Percentiles rank a stretch among this genome's conserved stretches.
phyloP scores from a whole-genome alignment of 1,140 invertebrate genomes.

The Micrasema longulum region DNA sequence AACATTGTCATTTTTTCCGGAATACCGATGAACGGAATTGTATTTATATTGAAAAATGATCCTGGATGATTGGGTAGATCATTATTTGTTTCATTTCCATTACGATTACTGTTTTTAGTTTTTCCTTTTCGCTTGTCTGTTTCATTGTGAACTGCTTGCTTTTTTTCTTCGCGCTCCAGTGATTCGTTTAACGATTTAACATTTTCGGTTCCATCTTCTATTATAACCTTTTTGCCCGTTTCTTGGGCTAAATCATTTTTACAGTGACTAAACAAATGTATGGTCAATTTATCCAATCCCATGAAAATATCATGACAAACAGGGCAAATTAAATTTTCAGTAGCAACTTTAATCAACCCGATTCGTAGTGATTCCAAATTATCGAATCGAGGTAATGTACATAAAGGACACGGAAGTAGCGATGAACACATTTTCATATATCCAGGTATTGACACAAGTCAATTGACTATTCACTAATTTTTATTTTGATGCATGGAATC shows the following conservation, averaged over 20 bases:
- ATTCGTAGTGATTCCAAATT: constrained; percentile 77
- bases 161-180: constrained; percentile 42
- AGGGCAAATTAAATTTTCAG: constrained; percentile 79
- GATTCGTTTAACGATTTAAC: too few relatives aligned
- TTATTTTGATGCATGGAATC: too few relatives aligned
- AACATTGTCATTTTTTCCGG: constrained; percentile 49
- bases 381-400: constrained; percentile 77
- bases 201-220: too few relatives aligned
- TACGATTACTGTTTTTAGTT: constrained; percentile 57
- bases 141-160: constrained; percentile 52
- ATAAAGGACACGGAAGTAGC: constrained; percentile 79
- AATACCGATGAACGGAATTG: constrained; percentile 62
- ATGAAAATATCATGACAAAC: constrained; percentile 79
- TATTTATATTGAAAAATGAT: constrained; percentile 58
- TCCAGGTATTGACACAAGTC: too few relatives aligned
- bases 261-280: constrained; percentile 82
- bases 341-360: constrained; percentile 79
- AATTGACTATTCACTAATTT: not conserved
- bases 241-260: constrained; percentile 50
- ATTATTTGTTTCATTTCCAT: not conserved
- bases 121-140: constrained; percentile 49
- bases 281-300: constrained; percentile 86
- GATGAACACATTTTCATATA: constrained; percentile 70
- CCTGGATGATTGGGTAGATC: constrained; percentile 58
- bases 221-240: too few relatives aligned